phyloP scores from a whole-genome alignment of 2,888 invertebrate species.

The Coenonympha glycerion region DNA sequence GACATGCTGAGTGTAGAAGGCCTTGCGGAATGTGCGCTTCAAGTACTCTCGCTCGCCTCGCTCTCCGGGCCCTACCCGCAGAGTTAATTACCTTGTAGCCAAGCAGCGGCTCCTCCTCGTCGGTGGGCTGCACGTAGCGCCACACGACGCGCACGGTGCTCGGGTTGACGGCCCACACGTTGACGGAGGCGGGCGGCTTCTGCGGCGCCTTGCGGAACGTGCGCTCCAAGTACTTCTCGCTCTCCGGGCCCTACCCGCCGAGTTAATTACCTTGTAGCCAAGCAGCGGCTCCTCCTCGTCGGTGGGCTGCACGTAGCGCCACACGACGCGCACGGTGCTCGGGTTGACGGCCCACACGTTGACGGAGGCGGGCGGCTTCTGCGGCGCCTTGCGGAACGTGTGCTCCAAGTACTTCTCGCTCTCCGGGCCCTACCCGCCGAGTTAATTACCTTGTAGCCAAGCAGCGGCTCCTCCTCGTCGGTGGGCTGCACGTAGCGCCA shows the following conservation, averaged over 20 bases:
- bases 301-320: slow-evolving; percentile 95
- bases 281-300: slow-evolving; percentile 93
- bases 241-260: slow-evolving; percentile 98
- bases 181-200: slow-evolving; percentile 93
- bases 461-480: slow-evolving; percentile 92
- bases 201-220: slow-evolving; percentile 94
- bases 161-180: slow-evolving; percentile 87
- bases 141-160: slow-evolving; percentile 92
- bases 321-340: slow-evolving; percentile 89
- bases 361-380: slow-evolving; percentile 93
- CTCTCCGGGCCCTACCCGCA: slow-evolving; percentile 98
- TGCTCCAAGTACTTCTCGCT: slow-evolving; percentile 92
- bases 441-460: slow-evolving; percentile 94
- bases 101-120: slow-evolving; percentile 93
- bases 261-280: slow-evolving; percentile 94
- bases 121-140: slow-evolving; percentile 93
- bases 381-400: slow-evolving; percentile 93
- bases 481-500: slow-evolving; percentile 97
- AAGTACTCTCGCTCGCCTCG: slow-evolving; percentile 87
- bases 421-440: slow-evolving; percentile 97
- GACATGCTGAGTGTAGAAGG: no score
- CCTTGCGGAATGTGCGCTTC: slow-evolving; percentile 90
- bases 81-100: slow-evolving; percentile 95
- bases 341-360: slow-evolving; percentile 88
- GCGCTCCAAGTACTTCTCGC: slow-evolving; percentile 90